Conservation (phyloP, 1,140 invertebrate genomes). For the Rhyacophila brunnea region DNA sequence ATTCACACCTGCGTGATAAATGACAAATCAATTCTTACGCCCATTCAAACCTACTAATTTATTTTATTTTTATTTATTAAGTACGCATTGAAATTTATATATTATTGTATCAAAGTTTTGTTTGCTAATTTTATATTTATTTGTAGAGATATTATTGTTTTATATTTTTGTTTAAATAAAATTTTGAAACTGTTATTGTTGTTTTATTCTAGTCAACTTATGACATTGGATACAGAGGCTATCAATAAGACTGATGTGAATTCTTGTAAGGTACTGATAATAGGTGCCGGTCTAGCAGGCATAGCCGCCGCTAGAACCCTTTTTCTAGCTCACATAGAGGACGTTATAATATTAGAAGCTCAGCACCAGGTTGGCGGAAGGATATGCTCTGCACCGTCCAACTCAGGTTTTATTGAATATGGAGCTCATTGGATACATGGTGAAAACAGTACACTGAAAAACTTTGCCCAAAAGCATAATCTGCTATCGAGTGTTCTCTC, state of each 20-base stretch:
- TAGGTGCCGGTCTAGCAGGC: slow-evolving; percentile 61
- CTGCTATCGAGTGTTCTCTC: slow-evolving; percentile 49
- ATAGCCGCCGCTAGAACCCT: slow-evolving; percentile 59
- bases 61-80: too few species aligned
- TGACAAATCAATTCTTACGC: too few species aligned
- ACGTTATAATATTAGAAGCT: slow-evolving; percentile 61
- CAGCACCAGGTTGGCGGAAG: slow-evolving; percentile 66
- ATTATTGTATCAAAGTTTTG: too few species aligned
- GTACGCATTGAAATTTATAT: too few species aligned
- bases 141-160: too few species aligned
- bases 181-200: too few species aligned
- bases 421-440: slow-evolving; percentile 80
- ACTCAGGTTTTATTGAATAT: slow-evolving; percentile 62
- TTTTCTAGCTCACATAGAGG: slow-evolving; percentile 52
- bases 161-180: too few species aligned
- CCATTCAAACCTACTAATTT: too few species aligned
- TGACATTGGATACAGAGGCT: too few species aligned
- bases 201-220: too few species aligned
- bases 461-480: slow-evolving; percentile 46
- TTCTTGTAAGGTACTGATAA: slow-evolving; percentile 42
- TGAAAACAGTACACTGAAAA: slow-evolving; percentile 57
- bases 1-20: too few species aligned
- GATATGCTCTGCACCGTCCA: slow-evolving; percentile 63
- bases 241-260: background rate
- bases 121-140: too few species aligned